phyloP scores from a whole-genome alignment of 2,113 vertebrate genomes.

The Thomomys bottae region DNA sequence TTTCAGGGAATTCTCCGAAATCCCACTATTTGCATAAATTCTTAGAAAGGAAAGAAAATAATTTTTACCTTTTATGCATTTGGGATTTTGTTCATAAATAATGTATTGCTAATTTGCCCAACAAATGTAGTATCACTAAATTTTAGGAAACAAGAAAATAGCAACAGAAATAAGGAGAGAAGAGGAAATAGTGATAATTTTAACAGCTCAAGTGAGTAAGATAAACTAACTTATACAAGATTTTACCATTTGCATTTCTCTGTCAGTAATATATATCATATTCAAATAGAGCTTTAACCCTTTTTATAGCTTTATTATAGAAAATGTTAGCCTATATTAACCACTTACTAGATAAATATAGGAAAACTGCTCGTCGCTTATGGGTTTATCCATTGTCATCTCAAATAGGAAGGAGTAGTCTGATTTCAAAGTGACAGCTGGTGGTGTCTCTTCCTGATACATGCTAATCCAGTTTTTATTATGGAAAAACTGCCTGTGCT shows the following conservation, averaged over 20 bases:
- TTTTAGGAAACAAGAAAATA: neutral
- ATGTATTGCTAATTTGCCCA: no score
- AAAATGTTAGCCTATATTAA: slow-evolving; percentile 80
- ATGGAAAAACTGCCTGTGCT: slow-evolving; percentile 95
- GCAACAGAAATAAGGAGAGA: slow-evolving; percentile 64
- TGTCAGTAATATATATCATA: slow-evolving; percentile 49
- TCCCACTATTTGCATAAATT: neutral
- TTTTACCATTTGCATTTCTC: slow-evolving; percentile 19
- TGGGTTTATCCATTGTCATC: slow-evolving; percentile 92
- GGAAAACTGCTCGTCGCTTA: slow-evolving; percentile 90
- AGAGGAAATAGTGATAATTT: neutral
- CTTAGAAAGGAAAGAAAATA: neutral
- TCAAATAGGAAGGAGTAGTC: slow-evolving; percentile 90
- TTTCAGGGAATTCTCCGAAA: slow-evolving; percentile 58
- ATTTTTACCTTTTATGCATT: slow-evolving; percentile 33
- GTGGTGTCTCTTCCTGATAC: slow-evolving; percentile 95
- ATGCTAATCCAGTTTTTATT: slow-evolving; percentile 99
- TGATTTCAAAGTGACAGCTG: slow-evolving; percentile 99
- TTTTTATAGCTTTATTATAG: slow-evolving; percentile 81
- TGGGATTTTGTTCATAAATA: slow-evolving; percentile 35
- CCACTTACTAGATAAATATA: slow-evolving; percentile 86
- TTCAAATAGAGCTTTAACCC: slow-evolving; percentile 68
- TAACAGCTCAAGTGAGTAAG: neutral
- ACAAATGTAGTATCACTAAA: no score
- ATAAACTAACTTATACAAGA: slow-evolving; percentile 40